Evolutionary conservation across 2,797 vertebrate species (phyloP).

Genomic region (Coilia nasus): DNA sequence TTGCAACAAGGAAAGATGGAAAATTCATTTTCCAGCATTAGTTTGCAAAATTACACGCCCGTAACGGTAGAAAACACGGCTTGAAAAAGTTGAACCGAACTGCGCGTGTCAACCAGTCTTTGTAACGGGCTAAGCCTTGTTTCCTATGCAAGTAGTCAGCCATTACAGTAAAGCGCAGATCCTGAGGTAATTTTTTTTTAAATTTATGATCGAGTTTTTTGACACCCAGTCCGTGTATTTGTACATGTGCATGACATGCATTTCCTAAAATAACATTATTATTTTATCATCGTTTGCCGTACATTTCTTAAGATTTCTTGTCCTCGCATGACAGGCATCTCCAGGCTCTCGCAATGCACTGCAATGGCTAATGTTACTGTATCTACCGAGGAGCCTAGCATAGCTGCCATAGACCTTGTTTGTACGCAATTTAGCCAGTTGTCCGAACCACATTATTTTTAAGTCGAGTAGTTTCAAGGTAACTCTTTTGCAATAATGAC

Average conservation of each 20-base stretch:
- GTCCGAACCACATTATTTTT: slow-evolving; percentile 70
- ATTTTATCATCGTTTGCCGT: slow-evolving; percentile 57
- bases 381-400: slow-evolving; percentile 11
- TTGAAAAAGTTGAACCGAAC: slow-evolving; percentile 88
- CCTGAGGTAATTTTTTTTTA: slow-evolving; percentile 72
- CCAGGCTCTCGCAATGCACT: slow-evolving; percentile 72
- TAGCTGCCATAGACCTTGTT: slow-evolving; percentile 72
- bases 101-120: slow-evolving; percentile 79
- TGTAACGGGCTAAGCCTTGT: slow-evolving; percentile 83
- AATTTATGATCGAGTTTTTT: slow-evolving; percentile 43
- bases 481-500: slow-evolving; percentile 51
- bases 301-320: slow-evolving; percentile 56
- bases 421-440: slow-evolving; percentile 58
- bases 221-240: not conserved
- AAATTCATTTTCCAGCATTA: slow-evolving; percentile 68
- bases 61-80: slow-evolving; percentile 70
- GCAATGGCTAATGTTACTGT: slow-evolving; percentile 68
- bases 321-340: slow-evolving; percentile 72
- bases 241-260: not conserved
- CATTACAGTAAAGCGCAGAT: slow-evolving; percentile 92
- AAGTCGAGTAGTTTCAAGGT: slow-evolving; percentile 59
- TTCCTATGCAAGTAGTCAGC: slow-evolving; percentile 94
- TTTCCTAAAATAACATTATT: not conserved
- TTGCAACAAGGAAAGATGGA: slow-evolving; percentile 59
- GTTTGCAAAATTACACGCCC: slow-evolving; percentile 50